Conservation (phyloP, 2,113 vertebrate species). For the Telmatochromis sp. region DNA sequence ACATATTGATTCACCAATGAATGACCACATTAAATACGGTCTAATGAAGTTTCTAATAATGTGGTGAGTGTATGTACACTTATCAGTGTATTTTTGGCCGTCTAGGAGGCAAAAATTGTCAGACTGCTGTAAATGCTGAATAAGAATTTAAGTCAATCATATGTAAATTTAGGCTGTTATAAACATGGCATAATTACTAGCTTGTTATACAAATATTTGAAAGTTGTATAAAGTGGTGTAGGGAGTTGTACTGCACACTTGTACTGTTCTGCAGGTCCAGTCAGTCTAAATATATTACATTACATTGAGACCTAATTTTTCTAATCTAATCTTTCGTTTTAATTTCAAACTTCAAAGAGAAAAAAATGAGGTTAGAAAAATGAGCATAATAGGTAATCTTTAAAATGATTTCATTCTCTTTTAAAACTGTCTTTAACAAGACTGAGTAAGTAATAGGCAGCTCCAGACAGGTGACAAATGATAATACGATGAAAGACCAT, state of each 20-base stretch:
- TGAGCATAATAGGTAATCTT: background rate
- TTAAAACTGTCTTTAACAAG: background rate
- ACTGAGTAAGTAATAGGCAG: background rate
- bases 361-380: background rate
- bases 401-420: background rate
- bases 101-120: background rate
- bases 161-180: background rate
- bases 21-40: background rate
- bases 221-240: background rate
- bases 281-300: background rate
- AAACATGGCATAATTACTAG: background rate
- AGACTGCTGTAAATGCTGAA: background rate
- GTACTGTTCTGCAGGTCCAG: background rate
- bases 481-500: background rate
- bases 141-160: background rate
- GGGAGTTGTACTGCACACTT: background rate
- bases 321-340: background rate
- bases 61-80: background rate
- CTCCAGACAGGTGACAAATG: background rate
- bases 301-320: background rate
- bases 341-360: background rate
- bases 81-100: background rate
- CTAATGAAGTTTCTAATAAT: background rate
- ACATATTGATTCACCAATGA: background rate
- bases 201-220: background rate